These are phyloP conservation scores for Cyprinella venusta DNA, from an alignment of 2,797 vertebrate species.

Conservation along the genomic window DNA sequence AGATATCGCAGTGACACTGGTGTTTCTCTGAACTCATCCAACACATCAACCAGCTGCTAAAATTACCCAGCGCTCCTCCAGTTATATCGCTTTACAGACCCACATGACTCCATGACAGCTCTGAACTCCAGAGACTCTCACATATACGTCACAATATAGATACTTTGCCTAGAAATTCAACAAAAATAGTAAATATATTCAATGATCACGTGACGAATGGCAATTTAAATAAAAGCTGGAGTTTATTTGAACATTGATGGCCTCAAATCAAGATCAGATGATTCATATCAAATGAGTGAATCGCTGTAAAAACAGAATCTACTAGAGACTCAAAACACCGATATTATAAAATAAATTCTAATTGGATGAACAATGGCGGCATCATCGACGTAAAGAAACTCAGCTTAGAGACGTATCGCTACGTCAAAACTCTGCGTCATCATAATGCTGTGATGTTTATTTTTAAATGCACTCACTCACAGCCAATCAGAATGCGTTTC, in stretches of 20 bases:
- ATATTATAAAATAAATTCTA: background rate
- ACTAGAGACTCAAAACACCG: background rate
- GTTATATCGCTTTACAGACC: background rate
- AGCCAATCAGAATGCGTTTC: background rate
- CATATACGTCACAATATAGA: background rate
- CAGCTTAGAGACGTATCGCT: background rate
- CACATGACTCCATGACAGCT: background rate
- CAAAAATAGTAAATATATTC: background rate
- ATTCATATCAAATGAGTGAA: background rate
- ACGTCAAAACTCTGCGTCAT: background rate
- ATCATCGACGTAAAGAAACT: background rate
- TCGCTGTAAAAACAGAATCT: background rate
- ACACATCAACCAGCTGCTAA: conserved; percentile 59
- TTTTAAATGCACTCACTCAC: background rate
- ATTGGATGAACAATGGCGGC: background rate
- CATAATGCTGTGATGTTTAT: background rate
- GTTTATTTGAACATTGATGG: background rate
- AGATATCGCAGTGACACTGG: conserved; percentile 67
- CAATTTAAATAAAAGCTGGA: too few relatives aligned
- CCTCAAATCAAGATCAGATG: background rate
- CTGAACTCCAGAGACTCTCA: background rate
- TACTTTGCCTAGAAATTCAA: background rate
- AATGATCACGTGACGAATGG: too few relatives aligned
- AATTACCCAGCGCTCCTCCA: conserved; percentile 58
- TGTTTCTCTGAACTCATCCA: conserved; percentile 53